A percentile compares a stretch with the other conserved stretches of the same genome.
Evolutionary conservation across 2,888 invertebrate genomes (phyloP).

Genomic region (Temnothorax ravouxi): DNA sequence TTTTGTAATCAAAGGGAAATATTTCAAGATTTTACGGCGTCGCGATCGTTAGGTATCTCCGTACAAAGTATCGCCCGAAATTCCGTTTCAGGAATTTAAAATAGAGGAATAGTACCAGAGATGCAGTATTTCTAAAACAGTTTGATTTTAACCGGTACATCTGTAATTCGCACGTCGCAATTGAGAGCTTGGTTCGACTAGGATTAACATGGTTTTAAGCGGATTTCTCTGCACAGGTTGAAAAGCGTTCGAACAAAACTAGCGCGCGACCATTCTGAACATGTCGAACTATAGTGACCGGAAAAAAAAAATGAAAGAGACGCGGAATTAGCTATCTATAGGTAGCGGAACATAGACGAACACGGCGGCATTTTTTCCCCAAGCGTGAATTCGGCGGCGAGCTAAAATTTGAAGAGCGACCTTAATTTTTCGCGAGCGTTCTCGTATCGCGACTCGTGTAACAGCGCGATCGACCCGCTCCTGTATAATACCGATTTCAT

Average conservation of each 20-base stretch:
- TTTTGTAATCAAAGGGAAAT: background rate
- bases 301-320: conserved; percentile 3
- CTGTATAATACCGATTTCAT: conserved; percentile 50
- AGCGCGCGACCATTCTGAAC: conserved; percentile 22
- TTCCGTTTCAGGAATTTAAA: background rate
- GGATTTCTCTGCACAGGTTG: conserved; percentile 21
- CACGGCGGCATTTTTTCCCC: background rate
- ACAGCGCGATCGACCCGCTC: conserved; percentile 12
- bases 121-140: background rate
- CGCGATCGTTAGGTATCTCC: background rate
- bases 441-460: background rate
- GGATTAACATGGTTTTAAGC: conserved; percentile 43
- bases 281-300: background rate
- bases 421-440: conserved; percentile 36
- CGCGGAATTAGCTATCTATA: background rate
- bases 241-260: conserved; percentile 33
- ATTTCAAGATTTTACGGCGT: conserved; percentile 1
- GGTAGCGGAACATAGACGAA: background rate
- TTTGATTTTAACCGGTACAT: conserved; percentile 19
- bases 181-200: background rate
- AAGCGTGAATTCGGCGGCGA: conserved; percentile 14
- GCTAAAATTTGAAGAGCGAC: conserved; percentile 46
- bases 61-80: background rate
- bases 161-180: conserved; percentile 15
- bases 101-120: background rate